Conservation (phyloP, 2,113 vertebrate species). For the Menidia beryllina region DNA sequence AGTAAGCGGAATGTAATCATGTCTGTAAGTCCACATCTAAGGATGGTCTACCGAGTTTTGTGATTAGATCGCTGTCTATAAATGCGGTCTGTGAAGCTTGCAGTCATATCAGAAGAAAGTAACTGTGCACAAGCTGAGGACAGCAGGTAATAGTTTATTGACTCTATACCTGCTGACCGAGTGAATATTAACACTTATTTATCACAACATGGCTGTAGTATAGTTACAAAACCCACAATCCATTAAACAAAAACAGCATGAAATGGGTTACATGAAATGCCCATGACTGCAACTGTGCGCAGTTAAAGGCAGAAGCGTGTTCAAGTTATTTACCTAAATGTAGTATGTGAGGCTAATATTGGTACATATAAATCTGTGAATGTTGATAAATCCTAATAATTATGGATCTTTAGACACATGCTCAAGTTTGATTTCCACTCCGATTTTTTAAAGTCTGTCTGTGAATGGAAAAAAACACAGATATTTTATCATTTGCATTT, state of each 20-base stretch:
- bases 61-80: slow-evolving; percentile 13
- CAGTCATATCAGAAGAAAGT: slow-evolving; percentile 4
- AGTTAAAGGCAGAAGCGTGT: background rate
- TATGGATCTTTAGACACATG: too few species aligned
- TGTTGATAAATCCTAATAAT: too few species aligned
- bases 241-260: slow-evolving; percentile 3
- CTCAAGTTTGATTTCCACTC: too few species aligned
- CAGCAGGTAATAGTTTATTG: slow-evolving; percentile 12
- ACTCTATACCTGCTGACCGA: slow-evolving; percentile 16
- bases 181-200: background rate
- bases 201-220: background rate
- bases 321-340: background rate
- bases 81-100: slow-evolving; percentile 4
- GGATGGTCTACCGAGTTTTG: background rate
- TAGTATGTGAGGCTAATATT: too few species aligned
- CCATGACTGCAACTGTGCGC: background rate
- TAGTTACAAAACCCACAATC: background rate
- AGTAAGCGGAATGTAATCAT: slow-evolving; percentile 18
- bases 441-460: too few species aligned
- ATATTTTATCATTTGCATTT: too few species aligned
- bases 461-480: too few species aligned
- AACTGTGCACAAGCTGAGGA: background rate
- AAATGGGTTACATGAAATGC: too few species aligned
- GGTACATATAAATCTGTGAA: too few species aligned
- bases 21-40: slow-evolving; percentile 20